Conservation (phyloP, 2,797 vertebrate genomes). For the Pteropus rufus region DNA sequence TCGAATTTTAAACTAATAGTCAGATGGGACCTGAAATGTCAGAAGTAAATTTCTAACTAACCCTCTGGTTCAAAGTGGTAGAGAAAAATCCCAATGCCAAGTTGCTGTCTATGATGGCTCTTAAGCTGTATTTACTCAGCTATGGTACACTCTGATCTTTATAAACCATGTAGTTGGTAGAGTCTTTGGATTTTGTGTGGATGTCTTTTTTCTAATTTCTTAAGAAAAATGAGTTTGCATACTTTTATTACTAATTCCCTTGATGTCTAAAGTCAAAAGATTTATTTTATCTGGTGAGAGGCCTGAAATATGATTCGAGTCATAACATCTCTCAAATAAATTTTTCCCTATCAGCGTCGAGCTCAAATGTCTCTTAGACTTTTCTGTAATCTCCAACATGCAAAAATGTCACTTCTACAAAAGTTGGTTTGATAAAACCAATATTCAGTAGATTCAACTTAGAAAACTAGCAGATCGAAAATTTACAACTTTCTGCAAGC, state of each 20-base stretch:
- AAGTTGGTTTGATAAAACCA: background rate
- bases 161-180: background rate
- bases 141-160: background rate
- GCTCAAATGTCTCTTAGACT: background rate
- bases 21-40: background rate
- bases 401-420: background rate
- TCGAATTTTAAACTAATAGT: background rate
- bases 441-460: background rate
- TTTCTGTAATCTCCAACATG: background rate
- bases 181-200: background rate
- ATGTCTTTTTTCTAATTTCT: background rate
- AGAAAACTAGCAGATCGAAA: background rate
- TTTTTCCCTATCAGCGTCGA: background rate
- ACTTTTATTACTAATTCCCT: constrained; percentile 21
- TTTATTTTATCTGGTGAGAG: constrained; percentile 27
- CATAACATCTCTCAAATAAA: background rate
- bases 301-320: constrained; percentile 28
- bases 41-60: constrained; percentile 21
- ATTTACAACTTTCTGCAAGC: background rate
- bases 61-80: background rate
- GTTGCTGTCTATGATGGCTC: background rate
- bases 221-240: constrained; percentile 21
- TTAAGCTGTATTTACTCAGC: constrained; percentile 23
- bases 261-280: background rate
- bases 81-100: background rate